Evolutionary conservation across 2,113 vertebrate genomes (phyloP).

Genomic region (Dasyornis broadbenti): DNA sequence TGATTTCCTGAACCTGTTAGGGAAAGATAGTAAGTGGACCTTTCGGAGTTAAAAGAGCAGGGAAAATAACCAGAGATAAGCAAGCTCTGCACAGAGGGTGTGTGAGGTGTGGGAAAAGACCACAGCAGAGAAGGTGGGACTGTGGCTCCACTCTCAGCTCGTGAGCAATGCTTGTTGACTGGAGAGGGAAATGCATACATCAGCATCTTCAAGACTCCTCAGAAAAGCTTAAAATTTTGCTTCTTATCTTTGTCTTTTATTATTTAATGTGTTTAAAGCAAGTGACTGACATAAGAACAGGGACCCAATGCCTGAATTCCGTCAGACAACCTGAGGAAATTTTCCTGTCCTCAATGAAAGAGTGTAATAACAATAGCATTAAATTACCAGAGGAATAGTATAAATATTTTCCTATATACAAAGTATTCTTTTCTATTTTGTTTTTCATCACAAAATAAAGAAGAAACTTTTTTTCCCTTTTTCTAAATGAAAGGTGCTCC

Average conservation of each 20-base stretch:
- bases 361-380: neutral
- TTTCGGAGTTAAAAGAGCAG: neutral
- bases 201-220: neutral
- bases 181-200: neutral
- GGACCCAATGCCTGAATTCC: neutral
- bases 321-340: neutral
- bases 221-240: neutral
- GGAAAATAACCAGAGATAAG: neutral
- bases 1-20: neutral
- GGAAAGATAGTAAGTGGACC: neutral
- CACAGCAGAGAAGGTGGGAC: neutral
- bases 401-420: neutral
- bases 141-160: neutral
- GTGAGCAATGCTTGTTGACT: neutral
- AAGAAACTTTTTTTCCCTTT: neutral
- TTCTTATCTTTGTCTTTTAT: neutral
- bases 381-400: neutral
- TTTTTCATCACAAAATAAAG: neutral
- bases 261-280: neutral
- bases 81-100: neutral
- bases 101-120: neutral
- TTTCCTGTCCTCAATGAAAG: neutral
- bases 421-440: neutral
- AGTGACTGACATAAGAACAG: neutral
- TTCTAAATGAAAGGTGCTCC: neutral